Conservation (phyloP, 1,140 invertebrate species). For the Sarcophaga bullata region DNA sequence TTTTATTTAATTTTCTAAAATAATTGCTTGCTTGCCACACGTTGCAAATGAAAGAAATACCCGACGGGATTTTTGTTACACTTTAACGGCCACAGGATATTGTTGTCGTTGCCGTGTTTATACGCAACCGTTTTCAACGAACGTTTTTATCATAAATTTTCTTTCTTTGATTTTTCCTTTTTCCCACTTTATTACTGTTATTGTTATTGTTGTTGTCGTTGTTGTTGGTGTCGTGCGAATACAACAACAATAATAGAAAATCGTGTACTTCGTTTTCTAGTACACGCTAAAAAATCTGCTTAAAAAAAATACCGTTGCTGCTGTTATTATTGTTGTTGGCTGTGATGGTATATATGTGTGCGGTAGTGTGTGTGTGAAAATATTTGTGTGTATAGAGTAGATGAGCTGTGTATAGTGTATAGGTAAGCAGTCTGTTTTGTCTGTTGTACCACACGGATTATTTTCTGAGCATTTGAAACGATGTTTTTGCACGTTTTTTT, state of each 20-base stretch:
- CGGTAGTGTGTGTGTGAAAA: neutral
- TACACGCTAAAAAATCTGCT: neutral
- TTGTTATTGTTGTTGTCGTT: neutral
- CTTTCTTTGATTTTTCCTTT: slow-evolving; percentile 1
- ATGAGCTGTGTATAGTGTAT: too few species aligned
- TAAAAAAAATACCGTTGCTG: too few species aligned
- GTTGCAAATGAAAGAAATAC: neutral
- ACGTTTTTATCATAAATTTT: slow-evolving; percentile 18
- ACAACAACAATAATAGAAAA: neutral
- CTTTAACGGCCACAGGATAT: neutral
- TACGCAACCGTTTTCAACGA: slow-evolving; percentile 20
- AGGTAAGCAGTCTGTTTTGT: slow-evolving; percentile 1
- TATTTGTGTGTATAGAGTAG: too few species aligned
- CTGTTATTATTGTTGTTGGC: neutral
- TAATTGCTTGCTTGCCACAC: neutral
- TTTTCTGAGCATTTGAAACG: neutral
- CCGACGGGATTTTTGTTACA: neutral
- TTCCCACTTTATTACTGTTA: neutral
- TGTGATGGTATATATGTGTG: neutral
- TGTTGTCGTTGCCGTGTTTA: neutral
- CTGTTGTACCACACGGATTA: slow-evolving; percentile 7
- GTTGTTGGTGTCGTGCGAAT: neutral
- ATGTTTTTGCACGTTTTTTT: slow-evolving; percentile 26
- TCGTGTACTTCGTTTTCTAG: slow-evolving; percentile 19
- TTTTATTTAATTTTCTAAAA: neutral